These are phyloP conservation scores for Acholoe squamosa DNA, from an alignment of 2,888 invertebrate genomes.

Conservation along the genomic window DNA sequence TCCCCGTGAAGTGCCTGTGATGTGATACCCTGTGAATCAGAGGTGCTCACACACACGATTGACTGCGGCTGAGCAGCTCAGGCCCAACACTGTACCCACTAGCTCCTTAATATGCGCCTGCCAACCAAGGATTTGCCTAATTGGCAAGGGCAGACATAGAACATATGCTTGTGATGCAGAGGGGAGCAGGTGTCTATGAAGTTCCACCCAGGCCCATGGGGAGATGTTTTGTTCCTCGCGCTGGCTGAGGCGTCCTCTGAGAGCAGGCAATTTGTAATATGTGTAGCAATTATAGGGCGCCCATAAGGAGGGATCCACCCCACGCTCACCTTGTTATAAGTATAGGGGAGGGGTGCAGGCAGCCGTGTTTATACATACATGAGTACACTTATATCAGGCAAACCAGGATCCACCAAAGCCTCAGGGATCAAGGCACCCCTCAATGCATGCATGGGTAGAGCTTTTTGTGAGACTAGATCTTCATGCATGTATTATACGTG, in stretches of 20 bases:
- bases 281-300: slow-evolving; percentile 24
- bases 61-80: slow-evolving; percentile 19
- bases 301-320: neutral
- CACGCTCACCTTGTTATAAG: neutral
- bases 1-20: neutral
- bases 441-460: too few relatives aligned
- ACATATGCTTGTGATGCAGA: slow-evolving; percentile 42
- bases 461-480: too few relatives aligned
- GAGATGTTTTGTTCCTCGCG: neutral
- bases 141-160: slow-evolving; percentile 33
- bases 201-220: neutral
- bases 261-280: slow-evolving; percentile 52
- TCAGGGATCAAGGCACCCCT: neutral
- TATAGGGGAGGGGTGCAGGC: neutral
- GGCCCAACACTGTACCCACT: neutral
- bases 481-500: too few relatives aligned
- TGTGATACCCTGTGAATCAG: slow-evolving; percentile 31
- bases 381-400: neutral
- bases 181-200: slow-evolving; percentile 14
- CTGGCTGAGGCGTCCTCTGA: neutral
- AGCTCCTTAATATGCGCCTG: slow-evolving; percentile 36
- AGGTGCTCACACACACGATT: neutral
- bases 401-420: neutral
- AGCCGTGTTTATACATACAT: neutral
- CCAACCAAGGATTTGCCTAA: slow-evolving; percentile 36